Evolutionary conservation across 2,888 invertebrate species (phyloP), one percentile per base, ranked within the genome.

Genomic region (Spisula solida): DNA sequence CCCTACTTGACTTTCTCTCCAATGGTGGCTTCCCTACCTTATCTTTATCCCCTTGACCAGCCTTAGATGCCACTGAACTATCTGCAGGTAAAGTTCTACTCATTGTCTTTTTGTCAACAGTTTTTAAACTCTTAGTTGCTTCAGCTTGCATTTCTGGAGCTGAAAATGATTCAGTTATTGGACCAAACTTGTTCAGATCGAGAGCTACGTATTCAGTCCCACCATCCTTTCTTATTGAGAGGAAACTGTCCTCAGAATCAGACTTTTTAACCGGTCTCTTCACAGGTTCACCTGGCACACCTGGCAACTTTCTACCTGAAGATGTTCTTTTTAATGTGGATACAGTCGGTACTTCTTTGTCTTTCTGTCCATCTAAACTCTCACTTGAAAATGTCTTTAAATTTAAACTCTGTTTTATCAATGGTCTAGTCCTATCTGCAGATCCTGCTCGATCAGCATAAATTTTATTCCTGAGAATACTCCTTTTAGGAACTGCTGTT

Each of bases 251-350:
- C 25, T 89, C 91, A 70, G 91, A 87, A n/a, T 87, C 89, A 31
- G 79, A 78, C 41, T 85, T 87, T n/a, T 82, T 86, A 2, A 87
- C 66, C 56, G 81, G 78, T 41, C 70, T 75, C 48, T 70, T 82
- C 20, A 82, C 78, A 47, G 84, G 83, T 81, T 81, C 87, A 70
- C 87, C 85, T 10, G 91, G 88, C 56, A 88, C 86, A 56, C 85
- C 85, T 8, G 92, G 92, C 16, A 92, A 70, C 66, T 92, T 92
- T 79, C 92, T 87, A 31, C 92, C 92, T n/a, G 92, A 89, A 51
- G 92, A 92, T n/a, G 92, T 88, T 66, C 92, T 81, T 25, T 84
- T 87, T 31, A 90, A 31, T 47, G 82, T 66, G 10, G 79, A 79
- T 83, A 55, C 79, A 41, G 60, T 31, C 20, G 34, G 41, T 18